A percentile compares a stretch with the other conserved stretches of the same genome.
Evolutionary conservation across 1,140 invertebrate species (phyloP).

Genomic region (Heliothis subflexa): DNA sequence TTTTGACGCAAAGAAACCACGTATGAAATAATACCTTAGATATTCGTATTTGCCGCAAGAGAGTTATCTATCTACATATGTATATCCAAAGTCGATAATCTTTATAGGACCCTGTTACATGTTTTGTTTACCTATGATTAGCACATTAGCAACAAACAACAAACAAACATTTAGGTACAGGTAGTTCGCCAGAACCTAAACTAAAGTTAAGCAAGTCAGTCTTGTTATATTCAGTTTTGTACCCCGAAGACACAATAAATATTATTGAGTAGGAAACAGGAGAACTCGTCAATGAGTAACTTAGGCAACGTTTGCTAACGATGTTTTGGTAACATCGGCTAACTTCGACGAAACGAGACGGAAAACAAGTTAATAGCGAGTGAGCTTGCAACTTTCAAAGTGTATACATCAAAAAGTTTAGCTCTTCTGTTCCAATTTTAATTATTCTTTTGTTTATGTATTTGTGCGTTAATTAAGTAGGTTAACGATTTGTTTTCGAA

Average conservation of each 20-base stretch:
- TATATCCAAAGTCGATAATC: not conserved
- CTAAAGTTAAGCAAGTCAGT: conserved; percentile 13
- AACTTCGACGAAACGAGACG: not conserved
- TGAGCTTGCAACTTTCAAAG: not conserved
- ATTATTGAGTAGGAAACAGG: not conserved
- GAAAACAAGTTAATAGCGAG: conserved; percentile 4
- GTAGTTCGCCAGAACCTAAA: not conserved
- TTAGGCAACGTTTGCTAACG: not conserved
- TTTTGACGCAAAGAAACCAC: too few species aligned
- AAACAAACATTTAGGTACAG: not conserved
- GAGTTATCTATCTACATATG: too few species aligned
- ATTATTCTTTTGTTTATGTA: not conserved
- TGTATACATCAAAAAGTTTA: not conserved
- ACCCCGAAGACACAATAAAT: conserved; percentile 6
- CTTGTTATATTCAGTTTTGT: not conserved
- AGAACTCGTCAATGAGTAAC: conserved; percentile 1
- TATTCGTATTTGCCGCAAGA: too few species aligned
- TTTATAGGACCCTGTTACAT: not conserved
- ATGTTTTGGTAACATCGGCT: not conserved
- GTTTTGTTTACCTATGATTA: not conserved
- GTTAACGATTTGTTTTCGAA: too few species aligned
- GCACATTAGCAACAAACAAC: not conserved
- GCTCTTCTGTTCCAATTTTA: not conserved
- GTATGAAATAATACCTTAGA: too few species aligned
- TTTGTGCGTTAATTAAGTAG: too few species aligned